Evolutionary conservation across 2,888 invertebrate genomes (phyloP).

Genomic region (Acrocyrtus sp.): DNA sequence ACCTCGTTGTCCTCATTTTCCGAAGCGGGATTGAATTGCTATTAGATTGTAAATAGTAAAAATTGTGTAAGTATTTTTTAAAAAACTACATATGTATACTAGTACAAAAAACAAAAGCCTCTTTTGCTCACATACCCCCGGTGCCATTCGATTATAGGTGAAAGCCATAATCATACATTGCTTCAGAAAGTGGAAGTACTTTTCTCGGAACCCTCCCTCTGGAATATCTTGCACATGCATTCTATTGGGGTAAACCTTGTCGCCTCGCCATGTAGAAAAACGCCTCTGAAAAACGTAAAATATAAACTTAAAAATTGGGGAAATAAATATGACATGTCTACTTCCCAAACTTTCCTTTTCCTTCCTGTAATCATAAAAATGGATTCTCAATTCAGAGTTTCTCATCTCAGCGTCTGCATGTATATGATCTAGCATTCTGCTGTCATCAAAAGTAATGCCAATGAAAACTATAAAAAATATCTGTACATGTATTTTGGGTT

Average conservation of each 20-base stretch:
- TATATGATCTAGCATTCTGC: too few species aligned
- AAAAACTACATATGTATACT: background rate
- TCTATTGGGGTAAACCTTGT: conserved; percentile 30
- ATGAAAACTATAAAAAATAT: too few species aligned
- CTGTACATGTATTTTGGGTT: too few species aligned
- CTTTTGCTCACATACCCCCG: background rate
- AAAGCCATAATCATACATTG: conserved; percentile 41
- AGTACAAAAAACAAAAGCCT: too few species aligned
- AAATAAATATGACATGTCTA: background rate
- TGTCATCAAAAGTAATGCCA: too few species aligned
- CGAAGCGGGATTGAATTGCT: background rate
- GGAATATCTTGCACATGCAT: conserved; percentile 35
- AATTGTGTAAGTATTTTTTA: background rate
- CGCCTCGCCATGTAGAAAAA: conserved; percentile 27
- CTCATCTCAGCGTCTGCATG: too few species aligned
- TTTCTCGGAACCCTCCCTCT: conserved; percentile 47
- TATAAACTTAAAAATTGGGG: background rate
- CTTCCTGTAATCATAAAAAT: background rate
- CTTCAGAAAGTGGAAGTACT: conserved; percentile 44
- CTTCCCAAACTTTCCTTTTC: background rate
- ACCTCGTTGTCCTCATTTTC: conserved; percentile 5
- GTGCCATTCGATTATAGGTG: conserved; percentile 43
- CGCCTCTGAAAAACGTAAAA: conserved; percentile 9
- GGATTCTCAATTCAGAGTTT: background rate
- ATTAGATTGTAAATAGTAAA: background rate